Conservation (phyloP, 2,113 vertebrate genomes). For the Ceyx margarethae region DNA sequence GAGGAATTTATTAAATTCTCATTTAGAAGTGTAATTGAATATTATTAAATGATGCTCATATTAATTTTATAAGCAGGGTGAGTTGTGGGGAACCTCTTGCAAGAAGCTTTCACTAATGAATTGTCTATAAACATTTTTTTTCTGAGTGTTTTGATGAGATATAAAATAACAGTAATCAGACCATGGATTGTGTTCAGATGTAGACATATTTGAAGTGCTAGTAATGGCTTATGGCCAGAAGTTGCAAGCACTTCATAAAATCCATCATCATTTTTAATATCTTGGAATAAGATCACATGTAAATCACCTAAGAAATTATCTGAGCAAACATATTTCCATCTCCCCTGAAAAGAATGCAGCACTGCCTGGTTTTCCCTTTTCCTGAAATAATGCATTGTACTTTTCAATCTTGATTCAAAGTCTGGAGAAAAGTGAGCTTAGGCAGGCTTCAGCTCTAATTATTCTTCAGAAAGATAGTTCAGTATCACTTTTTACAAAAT, state of each 20-base stretch:
- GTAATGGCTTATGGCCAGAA: neutral
- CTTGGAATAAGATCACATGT: neutral
- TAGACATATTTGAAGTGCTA: neutral
- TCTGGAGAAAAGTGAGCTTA: neutral
- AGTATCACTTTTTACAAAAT: slow-evolving; percentile 4
- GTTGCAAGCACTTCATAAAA: neutral
- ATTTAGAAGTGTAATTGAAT: neutral
- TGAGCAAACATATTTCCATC: neutral
- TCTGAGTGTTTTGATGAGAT: neutral
- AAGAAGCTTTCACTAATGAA: neutral
- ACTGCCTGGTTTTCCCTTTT: neutral
- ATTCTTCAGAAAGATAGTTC: neutral
- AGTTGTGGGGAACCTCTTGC: neutral
- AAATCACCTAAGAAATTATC: neutral
- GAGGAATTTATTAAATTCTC: neutral
- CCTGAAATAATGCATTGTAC: neutral
- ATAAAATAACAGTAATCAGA: neutral
- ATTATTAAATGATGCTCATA: neutral
- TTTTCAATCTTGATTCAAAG: neutral
- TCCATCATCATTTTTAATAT: neutral
- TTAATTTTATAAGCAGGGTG: neutral
- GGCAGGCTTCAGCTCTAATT: neutral
- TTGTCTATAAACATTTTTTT: neutral
- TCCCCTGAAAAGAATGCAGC: neutral
- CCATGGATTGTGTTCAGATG: neutral